Conservation (phyloP, 2,888 invertebrate genomes). For the Endotricha flammealis region DNA sequence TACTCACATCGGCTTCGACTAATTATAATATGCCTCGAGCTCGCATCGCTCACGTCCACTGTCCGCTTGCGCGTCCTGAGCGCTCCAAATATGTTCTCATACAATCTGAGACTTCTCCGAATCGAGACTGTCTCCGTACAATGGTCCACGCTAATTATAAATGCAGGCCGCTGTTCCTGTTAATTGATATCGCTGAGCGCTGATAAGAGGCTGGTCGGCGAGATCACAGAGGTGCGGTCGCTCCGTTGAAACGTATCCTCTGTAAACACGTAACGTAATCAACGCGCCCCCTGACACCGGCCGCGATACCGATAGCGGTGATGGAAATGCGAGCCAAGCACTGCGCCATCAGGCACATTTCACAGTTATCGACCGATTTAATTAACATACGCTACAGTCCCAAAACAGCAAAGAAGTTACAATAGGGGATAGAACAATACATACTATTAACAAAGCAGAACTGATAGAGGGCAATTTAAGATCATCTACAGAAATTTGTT, state of each 20-base stretch:
- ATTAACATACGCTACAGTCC: no score
- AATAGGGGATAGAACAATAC: no score
- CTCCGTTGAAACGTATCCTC: constrained; percentile 42
- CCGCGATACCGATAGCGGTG: constrained; percentile 17
- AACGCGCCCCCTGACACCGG: constrained; percentile 60
- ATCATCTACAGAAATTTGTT: no score
- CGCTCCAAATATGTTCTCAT: constrained; percentile 17
- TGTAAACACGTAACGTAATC: constrained; percentile 59
- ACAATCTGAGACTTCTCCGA: constrained; percentile 10
- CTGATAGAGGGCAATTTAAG: no score
- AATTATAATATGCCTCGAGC: constrained; percentile 73
- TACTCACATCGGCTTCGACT: constrained; percentile 72
- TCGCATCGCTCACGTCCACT: constrained; percentile 50
- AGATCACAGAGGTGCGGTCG: constrained; percentile 61
- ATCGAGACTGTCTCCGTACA: constrained; percentile 14
- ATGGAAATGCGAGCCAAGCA: neutral
- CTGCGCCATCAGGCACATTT: neutral
- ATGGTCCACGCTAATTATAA: constrained; percentile 16
- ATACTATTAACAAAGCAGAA: no score
- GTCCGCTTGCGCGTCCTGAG: constrained; percentile 43
- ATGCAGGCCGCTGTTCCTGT: constrained; percentile 31
- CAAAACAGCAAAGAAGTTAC: no score
- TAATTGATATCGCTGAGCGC: constrained; percentile 31
- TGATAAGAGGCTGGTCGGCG: constrained; percentile 38
- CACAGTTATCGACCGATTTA: no score